Evolutionary conservation across 2,797 vertebrate species (phyloP).

Genomic region (Centropyge bicolor): DNA sequence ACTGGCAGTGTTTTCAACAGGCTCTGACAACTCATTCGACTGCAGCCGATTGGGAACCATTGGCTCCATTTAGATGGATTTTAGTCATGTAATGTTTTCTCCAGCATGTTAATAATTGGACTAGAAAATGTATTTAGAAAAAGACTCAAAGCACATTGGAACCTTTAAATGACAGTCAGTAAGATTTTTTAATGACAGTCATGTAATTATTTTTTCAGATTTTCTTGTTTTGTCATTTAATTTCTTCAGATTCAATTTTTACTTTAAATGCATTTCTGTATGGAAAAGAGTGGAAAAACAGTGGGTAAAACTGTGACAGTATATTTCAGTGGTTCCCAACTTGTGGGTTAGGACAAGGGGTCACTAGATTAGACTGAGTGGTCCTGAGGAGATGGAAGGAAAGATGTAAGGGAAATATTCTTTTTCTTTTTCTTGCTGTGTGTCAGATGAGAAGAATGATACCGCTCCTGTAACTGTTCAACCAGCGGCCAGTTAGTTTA

Average conservation of each 20-base stretch:
- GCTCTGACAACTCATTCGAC: conserved; percentile 73
- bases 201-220: not conserved
- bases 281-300: not conserved
- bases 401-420: not conserved
- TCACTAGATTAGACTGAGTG: not conserved
- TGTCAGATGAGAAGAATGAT: too few relatives aligned
- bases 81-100: conserved; percentile 40
- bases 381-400: not conserved
- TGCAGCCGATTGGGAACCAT: conserved; percentile 37
- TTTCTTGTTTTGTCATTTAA: not conserved
- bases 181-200: not conserved
- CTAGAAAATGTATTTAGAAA: conserved; percentile 20
- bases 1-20: conserved; percentile 67
- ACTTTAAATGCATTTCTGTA: not conserved
- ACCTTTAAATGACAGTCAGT: conserved; percentile 13
- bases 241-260: conserved; percentile 1
- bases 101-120: conserved; percentile 6
- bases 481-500: not conserved
- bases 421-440: not conserved
- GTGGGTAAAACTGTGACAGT: not conserved
- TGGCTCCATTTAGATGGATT: conserved; percentile 46
- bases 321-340: not conserved
- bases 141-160: conserved; percentile 2
- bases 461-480: not conserved
- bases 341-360: not conserved